These are phyloP conservation scores for Phalloptychus januarius DNA, from an alignment of 2,797 vertebrate genomes.

Conservation along the genomic window DNA sequence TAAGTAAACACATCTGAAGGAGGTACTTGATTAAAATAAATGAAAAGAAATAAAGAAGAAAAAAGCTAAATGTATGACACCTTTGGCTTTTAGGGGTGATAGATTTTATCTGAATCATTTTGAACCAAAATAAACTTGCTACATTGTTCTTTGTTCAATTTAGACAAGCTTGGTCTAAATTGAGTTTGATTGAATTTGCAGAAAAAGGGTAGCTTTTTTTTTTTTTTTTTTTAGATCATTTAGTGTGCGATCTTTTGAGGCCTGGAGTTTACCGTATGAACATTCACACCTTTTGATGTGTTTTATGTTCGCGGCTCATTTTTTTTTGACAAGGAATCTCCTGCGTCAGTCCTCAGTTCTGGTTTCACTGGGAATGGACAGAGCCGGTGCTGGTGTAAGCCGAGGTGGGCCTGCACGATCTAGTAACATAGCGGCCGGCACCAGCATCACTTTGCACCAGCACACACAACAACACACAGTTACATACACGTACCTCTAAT, in stretches of 20 bases:
- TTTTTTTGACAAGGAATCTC: conserved; percentile 53
- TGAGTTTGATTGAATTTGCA: not conserved
- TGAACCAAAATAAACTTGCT: not conserved
- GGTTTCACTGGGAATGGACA: conserved; percentile 67
- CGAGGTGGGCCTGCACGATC: conserved; percentile 69
- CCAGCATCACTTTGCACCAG: conserved; percentile 60
- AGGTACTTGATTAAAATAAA: not conserved
- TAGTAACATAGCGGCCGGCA: conserved; percentile 63
- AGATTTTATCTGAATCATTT: not conserved
- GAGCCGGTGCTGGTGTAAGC: conserved; percentile 57
- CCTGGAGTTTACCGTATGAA: not conserved
- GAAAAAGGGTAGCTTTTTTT: too few relatives aligned
- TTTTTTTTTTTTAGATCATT: not conserved
- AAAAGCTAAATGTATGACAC: not conserved
- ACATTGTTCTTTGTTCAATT: not conserved
- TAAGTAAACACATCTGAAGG: not conserved
- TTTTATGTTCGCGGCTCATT: conserved; percentile 28
- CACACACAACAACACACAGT: conserved; percentile 30
- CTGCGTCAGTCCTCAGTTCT: conserved; percentile 63
- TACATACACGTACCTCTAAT: conserved; percentile 30
- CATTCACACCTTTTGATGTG: not conserved
- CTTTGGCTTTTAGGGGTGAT: not conserved
- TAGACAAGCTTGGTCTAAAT: not conserved
- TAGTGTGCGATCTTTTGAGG: conserved; percentile 6
- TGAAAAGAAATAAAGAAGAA: not conserved